These are phyloP conservation scores for Ridgeia piscesae DNA, from an alignment of 1,140 invertebrate genomes.

Conservation along the genomic window DNA sequence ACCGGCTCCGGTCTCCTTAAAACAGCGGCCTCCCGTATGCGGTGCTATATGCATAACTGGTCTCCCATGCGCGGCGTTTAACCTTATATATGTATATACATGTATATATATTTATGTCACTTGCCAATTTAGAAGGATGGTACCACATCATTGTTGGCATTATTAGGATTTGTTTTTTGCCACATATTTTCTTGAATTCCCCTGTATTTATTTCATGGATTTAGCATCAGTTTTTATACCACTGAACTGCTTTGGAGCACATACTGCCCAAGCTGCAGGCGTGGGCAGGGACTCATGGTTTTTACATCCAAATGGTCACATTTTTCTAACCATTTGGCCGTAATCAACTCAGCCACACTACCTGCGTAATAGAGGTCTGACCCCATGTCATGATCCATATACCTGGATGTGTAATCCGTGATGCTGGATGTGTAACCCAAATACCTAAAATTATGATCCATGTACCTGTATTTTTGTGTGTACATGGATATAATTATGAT, in stretches of 20 bases:
- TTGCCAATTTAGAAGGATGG: not conserved
- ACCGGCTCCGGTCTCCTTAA: no score
- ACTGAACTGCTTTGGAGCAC: no score
- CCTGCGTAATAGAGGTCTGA: not conserved
- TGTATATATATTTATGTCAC: not conserved
- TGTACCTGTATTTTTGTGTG: no score
- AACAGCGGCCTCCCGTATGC: no score
- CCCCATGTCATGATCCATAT: not conserved
- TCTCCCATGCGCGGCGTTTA: no score
- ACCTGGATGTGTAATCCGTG: not conserved
- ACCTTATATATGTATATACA: not conserved
- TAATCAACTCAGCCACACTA: not conserved
- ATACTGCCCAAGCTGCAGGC: not conserved
- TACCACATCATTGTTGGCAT: not conserved
- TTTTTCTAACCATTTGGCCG: not conserved
- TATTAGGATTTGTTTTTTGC: not conserved
- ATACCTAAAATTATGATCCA: no score
- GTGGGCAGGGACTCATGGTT: not conserved
- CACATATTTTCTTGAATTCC: not conserved
- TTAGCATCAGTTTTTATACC: not conserved
- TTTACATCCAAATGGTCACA: no score
- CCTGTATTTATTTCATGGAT: not conserved
- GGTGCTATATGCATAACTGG: no score
- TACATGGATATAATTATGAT: no score
- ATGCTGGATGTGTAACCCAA: no score